phyloP scores from a whole-genome alignment of 2,797 vertebrate genomes.

The Lepus oiostolus region DNA sequence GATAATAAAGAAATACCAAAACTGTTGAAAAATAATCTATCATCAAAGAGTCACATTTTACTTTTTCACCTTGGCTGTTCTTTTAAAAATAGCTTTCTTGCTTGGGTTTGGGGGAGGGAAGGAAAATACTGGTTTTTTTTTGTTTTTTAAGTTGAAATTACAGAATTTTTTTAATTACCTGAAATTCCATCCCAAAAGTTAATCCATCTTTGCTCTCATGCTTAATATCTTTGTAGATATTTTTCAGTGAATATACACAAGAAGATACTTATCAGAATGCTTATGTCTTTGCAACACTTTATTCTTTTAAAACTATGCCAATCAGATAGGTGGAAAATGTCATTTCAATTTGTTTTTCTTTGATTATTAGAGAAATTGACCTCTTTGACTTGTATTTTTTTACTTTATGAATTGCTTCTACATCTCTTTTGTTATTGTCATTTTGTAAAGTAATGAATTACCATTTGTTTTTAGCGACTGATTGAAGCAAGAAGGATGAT shows the following conservation, averaged over 20 bases:
- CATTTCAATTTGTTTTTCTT: neutral
- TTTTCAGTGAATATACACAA: conserved; percentile 27
- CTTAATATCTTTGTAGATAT: neutral
- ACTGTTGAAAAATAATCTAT: neutral
- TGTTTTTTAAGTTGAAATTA: neutral
- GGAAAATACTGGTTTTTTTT: neutral
- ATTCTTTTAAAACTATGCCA: neutral
- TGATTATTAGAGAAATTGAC: conserved; percentile 45
- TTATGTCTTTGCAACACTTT: neutral
- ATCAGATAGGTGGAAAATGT: neutral
- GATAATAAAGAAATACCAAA: neutral
- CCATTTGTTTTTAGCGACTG: conserved; percentile 91
- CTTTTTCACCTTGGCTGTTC: neutral
- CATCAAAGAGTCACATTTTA: neutral
- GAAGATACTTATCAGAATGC: neutral
- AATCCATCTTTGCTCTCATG: conserved; percentile 50
- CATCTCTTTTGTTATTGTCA: neutral
- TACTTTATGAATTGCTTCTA: conserved; percentile 55
- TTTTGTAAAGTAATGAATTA: conserved; percentile 33
- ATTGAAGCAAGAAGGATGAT: conserved; percentile 99
- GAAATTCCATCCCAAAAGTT: conserved; percentile 14
- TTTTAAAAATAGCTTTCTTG: conserved; percentile 34
- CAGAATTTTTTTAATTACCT: neutral
- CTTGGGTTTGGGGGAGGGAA: neutral
- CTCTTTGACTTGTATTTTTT: conserved; percentile 48